Base-by-base conservation (phyloP, 2,113 vertebrate genomes). In the Oreochromis spilurus region DNA sequence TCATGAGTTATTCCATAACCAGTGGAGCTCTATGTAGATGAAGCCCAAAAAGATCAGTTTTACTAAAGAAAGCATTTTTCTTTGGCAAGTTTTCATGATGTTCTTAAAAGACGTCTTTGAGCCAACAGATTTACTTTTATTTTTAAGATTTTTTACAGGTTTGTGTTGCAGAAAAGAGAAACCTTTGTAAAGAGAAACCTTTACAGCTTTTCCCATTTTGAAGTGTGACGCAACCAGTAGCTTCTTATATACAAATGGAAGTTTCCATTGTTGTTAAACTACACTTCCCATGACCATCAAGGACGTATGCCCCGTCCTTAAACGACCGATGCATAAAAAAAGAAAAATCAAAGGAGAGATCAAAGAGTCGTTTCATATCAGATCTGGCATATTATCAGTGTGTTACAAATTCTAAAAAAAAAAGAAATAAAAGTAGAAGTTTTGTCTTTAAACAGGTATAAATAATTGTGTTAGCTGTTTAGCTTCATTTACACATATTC, bases 391-490 rank as follows among this genome's bases (percentile, higher is more conserved):
- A 31, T 75, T 29, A 29, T 31, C 16, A 19, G 16, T 19, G 9
- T 75, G 43, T 31, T 31, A 12, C 2, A 75, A 31, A 75, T 2
- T 31, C 16, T 70, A 70, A 26, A 70, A 26, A 26, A 26, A 2
- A 4, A 45, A 19, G 3, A 36, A 36, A 36, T 50, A 19, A 50
- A 50, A 7, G 3, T 17, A 3, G 3, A 6, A 3, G 7, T 72
- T 72, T 72, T 29, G 21, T 26, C 40, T 26, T 45, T 45, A 72
- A 72, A 26, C 40, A 6, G 21, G 21, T 45, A 3, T 72, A 72
- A 72, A 16, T 45, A 43, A 11, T 26, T 9, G 0, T 7, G 9
- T 72, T 48, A 48, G 21, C 14, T 2, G n/a, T 0, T 72, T 21
- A 17, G 67, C 40, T 72, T 43, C 38, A 26, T 72, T 72, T 1